Base-by-base conservation (phyloP, 2,797 vertebrate genomes). In the Chelmon rostratus region DNA sequence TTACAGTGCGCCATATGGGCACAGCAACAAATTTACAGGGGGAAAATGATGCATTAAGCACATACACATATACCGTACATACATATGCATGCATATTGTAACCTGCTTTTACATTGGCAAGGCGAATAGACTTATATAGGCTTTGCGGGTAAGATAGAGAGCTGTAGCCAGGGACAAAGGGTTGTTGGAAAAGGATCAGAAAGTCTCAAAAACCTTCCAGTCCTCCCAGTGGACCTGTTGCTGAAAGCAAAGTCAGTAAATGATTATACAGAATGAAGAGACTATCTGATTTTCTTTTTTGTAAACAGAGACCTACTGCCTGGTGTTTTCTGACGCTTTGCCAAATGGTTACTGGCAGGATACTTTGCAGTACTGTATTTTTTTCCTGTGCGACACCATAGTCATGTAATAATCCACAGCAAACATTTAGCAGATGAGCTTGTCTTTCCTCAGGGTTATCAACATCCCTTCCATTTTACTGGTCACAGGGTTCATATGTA, bases 1-100 rank as follows among this genome's bases (percentile, higher is more conserved):
- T 66, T 46, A 58, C 58, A 69, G 46, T 75, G 77, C 61, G 68
- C 56, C 53, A 73, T 73, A 76, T 59, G 81, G 73, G 73, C 65
- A 79, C 35, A 68, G 61, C 40, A 73, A 67, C 40, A 65, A 64
- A 79, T 31, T 72, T 12, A 31, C 10, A 58, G 28, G 2, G 8
- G 2, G 49, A 79, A 80, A 56, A 58, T 6, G 2, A 70, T 56
- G 40, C 9, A 56, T 66, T 53, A 38, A 61, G 86, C 15, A 25
- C 35, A 47, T 21, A 9, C 8, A 13, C 40, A 42, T 40, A 42
- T 42, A 13, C 4, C 31, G 28, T 19, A n/a, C 33, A n/a, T 1
- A 21, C 10, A 31, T 15, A 47, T 10, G n/a, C 33, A n/a, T 2
- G 21, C 19, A 31, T n/a, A 44, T 21, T 54, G 1, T 23, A 9